Evolutionary conservation across 2,888 invertebrate genomes (phyloP), one percentile per base, ranked within the genome.

Genomic region (Thecocarcelia acutangulata): DNA sequence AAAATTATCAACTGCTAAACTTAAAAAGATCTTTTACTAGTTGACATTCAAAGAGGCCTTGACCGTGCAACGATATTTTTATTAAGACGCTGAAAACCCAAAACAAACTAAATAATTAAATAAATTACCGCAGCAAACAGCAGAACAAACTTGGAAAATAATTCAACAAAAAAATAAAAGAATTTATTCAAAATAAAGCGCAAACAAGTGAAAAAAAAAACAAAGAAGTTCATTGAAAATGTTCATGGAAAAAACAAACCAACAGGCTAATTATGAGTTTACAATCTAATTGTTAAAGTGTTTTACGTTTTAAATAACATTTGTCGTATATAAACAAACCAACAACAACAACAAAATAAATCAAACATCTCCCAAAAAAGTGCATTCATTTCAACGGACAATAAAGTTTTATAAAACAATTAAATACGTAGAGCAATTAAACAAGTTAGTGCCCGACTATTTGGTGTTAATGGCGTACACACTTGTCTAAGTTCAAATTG

Each of bases 41-140:
- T 81, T 83, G 78, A 78, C 75, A 78, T 81, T 78, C 72, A 66
- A 59, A 69, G 72, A 70, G 77, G 28, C 78, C 82, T 21, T 78
- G 78, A 74, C 73, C 63, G 74, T 64, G 44, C 56, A 50, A 40
- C 59, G 13, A 66, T 52, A 48, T 52, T 42, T 52, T 9, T 24
- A 17, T 8, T 54, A 24, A 15, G 24, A 40, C 40, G 19, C 28
- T 44, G 44, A 54, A 19, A 21, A 40, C 6, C n/a, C 24, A 61
- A 46, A n/a, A 52, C 13, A 15, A 28, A 15, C 24, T 15, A 40
- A 21, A 13, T 40, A 52, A 52, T 46, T 15, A 48, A 11, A 15
- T 46, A 33, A 50, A 73, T 44, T 4, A 11, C 33, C 15, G 46
- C 19, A 11, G 52, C 6, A 13, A 13, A 50, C 46, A 56, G 48